Conservation (phyloP, 2,888 invertebrate genomes). For the Nomada hirtipes region DNA sequence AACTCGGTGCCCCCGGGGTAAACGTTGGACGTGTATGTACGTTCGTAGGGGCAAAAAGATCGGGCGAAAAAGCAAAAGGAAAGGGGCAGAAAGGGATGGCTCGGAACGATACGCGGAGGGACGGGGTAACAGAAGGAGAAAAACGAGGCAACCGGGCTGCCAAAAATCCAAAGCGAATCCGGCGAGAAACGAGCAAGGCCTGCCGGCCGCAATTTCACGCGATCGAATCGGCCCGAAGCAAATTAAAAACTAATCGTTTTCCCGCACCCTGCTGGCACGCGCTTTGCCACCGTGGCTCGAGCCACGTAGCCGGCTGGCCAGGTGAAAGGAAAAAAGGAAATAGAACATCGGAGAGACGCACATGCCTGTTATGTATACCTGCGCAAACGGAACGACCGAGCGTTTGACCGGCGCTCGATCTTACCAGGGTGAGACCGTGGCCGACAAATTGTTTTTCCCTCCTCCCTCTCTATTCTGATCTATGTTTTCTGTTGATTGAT, state of each 20-base stretch:
- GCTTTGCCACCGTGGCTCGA: conserved; percentile 61
- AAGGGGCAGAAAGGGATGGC: conserved; percentile 1
- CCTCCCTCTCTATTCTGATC: neutral
- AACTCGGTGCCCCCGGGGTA: conserved; percentile 37
- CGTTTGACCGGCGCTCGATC: conserved; percentile 38
- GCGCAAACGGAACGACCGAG: conserved; percentile 19
- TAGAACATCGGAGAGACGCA: conserved; percentile 18
- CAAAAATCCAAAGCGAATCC: conserved; percentile 59
- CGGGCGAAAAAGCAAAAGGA: neutral
- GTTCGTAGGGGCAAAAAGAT: conserved; percentile 16
- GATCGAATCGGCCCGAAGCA: conserved; percentile 74
- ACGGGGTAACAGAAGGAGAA: neutral
- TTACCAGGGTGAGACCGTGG: conserved; percentile 47
- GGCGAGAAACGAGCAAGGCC: conserved; percentile 49
- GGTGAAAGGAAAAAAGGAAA: conserved; percentile 11
- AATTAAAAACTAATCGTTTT: conserved; percentile 81
- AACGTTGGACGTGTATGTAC: conserved; percentile 57
- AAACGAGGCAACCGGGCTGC: conserved; percentile 39
- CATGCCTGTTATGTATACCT: conserved; percentile 2
- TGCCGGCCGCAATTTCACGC: conserved; percentile 78
- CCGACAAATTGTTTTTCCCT: conserved; percentile 63
- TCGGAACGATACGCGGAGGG: neutral
- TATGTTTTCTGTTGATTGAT: conserved; percentile 58
- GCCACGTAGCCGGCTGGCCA: conserved; percentile 39
- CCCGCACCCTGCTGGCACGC: conserved; percentile 71